Conservation (phyloP, 2,113 vertebrate species). For the Chitala chitala region DNA sequence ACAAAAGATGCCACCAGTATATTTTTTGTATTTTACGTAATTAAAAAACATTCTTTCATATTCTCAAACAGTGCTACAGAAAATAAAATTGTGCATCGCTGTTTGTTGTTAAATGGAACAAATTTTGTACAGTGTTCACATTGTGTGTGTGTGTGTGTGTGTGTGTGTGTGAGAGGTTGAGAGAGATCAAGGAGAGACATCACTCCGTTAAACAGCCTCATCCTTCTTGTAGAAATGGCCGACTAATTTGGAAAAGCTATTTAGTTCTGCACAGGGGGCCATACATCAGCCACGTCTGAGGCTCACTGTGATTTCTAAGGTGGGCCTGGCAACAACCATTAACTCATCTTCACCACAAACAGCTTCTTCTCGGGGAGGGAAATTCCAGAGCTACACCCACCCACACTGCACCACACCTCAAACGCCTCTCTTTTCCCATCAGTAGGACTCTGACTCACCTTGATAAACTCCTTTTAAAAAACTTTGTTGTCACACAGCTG, state of each 20-base stretch:
- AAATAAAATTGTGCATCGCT: no score
- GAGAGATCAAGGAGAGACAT: conserved; percentile 15
- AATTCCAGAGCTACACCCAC: background rate
- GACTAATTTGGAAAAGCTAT: conserved; percentile 38
- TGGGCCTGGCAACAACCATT: no score
- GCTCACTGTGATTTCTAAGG: conserved; percentile 7
- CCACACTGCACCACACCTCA: no score
- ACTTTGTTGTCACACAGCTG: background rate
- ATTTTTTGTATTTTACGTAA: no score
- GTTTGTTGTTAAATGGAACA: no score
- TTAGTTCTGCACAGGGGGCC: conserved; percentile 27
- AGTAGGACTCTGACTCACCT: background rate
- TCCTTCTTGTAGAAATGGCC: conserved; percentile 28
- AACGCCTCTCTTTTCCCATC: background rate
- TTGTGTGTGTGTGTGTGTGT: conserved; percentile 1
- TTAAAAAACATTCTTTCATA: no score
- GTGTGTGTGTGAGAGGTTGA: background rate
- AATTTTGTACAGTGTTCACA: no score
- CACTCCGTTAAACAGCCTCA: no score
- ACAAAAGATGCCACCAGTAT: no score
- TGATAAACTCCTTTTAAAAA: background rate
- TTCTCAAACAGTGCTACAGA: no score
- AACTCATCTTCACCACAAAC: background rate
- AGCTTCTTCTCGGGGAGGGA: background rate
- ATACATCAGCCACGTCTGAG: conserved; percentile 28